Base-by-base conservation (phyloP, 2,888 invertebrate species). In the Xestoiulus laeticollis region DNA sequence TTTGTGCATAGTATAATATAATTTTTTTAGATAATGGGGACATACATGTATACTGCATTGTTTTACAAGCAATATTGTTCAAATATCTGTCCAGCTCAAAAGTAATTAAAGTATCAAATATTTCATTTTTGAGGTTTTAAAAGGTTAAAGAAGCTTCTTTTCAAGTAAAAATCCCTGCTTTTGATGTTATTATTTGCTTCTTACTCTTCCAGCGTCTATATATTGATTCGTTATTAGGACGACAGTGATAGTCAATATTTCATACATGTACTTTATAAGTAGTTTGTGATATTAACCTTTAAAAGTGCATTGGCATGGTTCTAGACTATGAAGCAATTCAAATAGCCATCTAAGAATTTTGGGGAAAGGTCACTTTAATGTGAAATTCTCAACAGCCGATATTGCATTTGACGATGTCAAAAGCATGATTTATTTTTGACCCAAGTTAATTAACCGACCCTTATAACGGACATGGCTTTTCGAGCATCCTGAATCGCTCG, bases 391-490 rank as follows among this genome's bases (percentile, higher is more conserved):
- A 16, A 78, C 30, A 78, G 30, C 16, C 30, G 30, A 30, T 78
- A 78, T 30, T 78, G 30, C 26, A n/a, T 26, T 4, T 32, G 78
- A 78, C 78, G 12, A 78, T 16, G 26, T 30, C 14, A 78, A 78
- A 78, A 32, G 26, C 78, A 78, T 30, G 78, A 78, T 78, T 78
- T 78, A 78, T 78, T 78, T 78, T 78, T 78, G 78, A 78, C 78
- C 78, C 78, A 78, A 12, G 78, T 30, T 78, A 78, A 78, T 78
- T 78, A 78, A 30, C 30, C 78, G 78, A 78, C 78, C 78, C 78
- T 78, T 78, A 68, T 12, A 68, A n/a, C 68, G 68, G 68, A 68
- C 6, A 68, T 68, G 22, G 78, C 30, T 32, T 78, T 78, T 16
- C 30, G 78, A 30, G 78, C 14, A 78, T 26, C 26, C 30, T 26